These are phyloP conservation scores for Acanthurus lineatus DNA, from an alignment of 2,797 vertebrate species.

Conservation along the genomic window DNA sequence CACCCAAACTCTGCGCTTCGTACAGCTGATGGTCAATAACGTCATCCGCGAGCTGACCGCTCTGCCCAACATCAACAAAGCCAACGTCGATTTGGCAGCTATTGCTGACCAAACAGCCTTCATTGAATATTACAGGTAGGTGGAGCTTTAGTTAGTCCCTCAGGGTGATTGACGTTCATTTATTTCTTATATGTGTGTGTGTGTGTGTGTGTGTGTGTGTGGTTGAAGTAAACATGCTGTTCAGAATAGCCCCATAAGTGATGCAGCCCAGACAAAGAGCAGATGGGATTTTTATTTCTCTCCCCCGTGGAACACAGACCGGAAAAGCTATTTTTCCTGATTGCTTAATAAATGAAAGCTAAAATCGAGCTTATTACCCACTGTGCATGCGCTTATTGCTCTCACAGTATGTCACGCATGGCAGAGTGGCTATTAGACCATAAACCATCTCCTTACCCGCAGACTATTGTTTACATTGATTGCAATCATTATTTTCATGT, in stretches of 20 bases:
- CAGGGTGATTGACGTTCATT: constrained; percentile 23
- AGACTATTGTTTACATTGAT: constrained; percentile 48
- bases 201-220: constrained; percentile 6
- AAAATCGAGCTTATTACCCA: constrained; percentile 63
- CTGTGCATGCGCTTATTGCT: constrained; percentile 35
- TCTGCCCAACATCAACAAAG: constrained; percentile 85
- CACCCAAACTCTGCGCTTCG: constrained; percentile 88
- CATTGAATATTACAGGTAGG: constrained; percentile 93
- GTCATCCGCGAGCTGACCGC: constrained; percentile 87
- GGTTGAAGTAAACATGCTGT: constrained; percentile 37
- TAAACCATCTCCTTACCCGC: constrained; percentile 51
- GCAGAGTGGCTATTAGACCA: constrained; percentile 52
- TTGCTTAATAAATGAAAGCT: constrained; percentile 71
- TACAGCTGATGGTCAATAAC: constrained; percentile 88
- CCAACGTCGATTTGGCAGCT: constrained; percentile 83
- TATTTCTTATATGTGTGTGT: constrained; percentile 11
- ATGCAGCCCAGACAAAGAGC: constrained; percentile 52
- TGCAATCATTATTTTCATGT: constrained; percentile 46
- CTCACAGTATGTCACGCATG: constrained; percentile 35
- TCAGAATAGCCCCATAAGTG: constrained; percentile 36
- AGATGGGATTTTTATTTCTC: constrained; percentile 69
- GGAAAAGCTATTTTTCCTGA: constrained; percentile 70
- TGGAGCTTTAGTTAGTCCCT: constrained; percentile 1
- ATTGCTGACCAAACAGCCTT: constrained; percentile 82
- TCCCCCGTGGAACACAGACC: constrained; percentile 48